These are phyloP conservation scores for Pogona vitticeps DNA, from an alignment of 2,113 vertebrate genomes.

Conservation along the genomic window DNA sequence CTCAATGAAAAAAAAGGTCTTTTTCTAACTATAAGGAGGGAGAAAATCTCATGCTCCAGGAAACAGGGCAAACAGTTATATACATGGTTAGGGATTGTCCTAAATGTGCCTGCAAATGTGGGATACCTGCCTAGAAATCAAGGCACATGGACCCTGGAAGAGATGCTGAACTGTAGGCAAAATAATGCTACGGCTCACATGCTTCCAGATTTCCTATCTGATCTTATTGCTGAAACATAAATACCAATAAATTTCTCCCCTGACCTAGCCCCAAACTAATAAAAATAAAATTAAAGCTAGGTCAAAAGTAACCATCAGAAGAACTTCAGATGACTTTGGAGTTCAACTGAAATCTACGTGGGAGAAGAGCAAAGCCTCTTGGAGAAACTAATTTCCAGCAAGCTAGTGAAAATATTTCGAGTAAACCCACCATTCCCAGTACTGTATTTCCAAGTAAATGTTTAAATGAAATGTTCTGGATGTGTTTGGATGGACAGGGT, in stretches of 20 bases:
- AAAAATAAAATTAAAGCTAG: background rate
- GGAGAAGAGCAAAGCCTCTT: accelerated
- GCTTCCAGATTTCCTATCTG: background rate
- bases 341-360: background rate
- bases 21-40: background rate
- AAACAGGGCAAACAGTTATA: background rate
- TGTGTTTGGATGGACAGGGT: background rate
- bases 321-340: background rate
- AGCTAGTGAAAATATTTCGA: background rate
- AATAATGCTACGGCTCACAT: background rate
- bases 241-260: background rate
- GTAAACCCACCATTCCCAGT: background rate
- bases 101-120: background rate
- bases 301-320: background rate
- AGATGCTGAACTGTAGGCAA: background rate
- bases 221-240: background rate
- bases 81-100: background rate
- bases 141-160: background rate
- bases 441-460: background rate
- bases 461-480: background rate
- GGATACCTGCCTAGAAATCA: background rate
- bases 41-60: background rate
- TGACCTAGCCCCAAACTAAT: no score
- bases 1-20: background rate
- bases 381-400: background rate